A percentile compares a stretch with the other conserved stretches of the same genome.
phyloP scores from a whole-genome alignment of 2,888 invertebrate species.

The Volucella inflata region DNA sequence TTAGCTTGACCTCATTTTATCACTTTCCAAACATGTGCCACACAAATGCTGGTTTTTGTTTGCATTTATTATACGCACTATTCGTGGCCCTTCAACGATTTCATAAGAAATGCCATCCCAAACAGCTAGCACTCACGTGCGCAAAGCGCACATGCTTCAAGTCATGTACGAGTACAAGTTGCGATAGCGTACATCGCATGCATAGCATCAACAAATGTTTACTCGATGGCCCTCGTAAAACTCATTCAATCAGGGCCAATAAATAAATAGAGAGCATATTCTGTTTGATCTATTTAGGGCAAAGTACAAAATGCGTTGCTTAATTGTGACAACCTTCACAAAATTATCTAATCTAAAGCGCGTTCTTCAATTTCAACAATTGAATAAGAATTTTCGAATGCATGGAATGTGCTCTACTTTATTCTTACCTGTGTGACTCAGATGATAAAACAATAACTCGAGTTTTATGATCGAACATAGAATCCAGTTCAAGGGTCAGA shows the following conservation, averaged over 20 bases:
- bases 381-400: too few species aligned
- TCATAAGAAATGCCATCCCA: not conserved
- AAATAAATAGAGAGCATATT: not conserved
- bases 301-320: not conserved
- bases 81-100: conserved; percentile 26
- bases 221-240: not conserved
- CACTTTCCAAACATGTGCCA: conserved; percentile 12
- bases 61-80: conserved; percentile 18
- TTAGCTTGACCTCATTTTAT: conserved; percentile 48
- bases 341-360: too few species aligned
- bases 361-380: too few species aligned
- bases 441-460: conserved; percentile 94
- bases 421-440: conserved; percentile 88
- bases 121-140: conserved; percentile 16
- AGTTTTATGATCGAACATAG: conserved; percentile 87
- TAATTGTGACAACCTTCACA: too few species aligned
- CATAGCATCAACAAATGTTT: conserved; percentile 13
- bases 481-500: conserved; percentile 89
- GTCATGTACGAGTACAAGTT: conserved; percentile 25
- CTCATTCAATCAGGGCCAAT: not conserved
- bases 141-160: conserved; percentile 35
- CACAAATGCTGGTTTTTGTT: conserved; percentile 9
- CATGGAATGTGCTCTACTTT: not conserved
- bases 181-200: not conserved
- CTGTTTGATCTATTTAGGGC: conserved; percentile 9